phyloP scores from a whole-genome alignment of 2,888 invertebrate genomes.

The Netelia virgata region DNA sequence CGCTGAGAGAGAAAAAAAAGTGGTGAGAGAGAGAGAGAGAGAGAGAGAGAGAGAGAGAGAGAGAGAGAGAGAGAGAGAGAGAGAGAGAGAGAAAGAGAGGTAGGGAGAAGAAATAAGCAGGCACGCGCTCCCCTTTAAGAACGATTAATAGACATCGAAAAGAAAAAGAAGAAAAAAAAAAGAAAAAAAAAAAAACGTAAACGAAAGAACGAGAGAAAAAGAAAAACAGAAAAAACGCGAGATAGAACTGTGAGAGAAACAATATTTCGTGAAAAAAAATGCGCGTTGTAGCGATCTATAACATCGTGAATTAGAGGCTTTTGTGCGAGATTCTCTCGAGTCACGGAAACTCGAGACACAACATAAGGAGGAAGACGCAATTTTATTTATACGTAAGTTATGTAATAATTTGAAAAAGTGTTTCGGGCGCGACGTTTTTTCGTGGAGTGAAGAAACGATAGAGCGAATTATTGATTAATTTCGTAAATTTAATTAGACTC shows the following conservation, averaged over 20 bases:
- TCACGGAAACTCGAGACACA: background rate
- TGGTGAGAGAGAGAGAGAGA: conserved; percentile 23
- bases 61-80: conserved; percentile 19
- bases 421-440: no score
- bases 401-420: conserved; percentile 11
- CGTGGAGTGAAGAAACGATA: conserved; percentile 1
- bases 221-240: conserved; percentile 12
- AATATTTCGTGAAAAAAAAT: conserved; percentile 32
- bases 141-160: conserved; percentile 54
- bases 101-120: conserved; percentile 9
- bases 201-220: conserved; percentile 4
- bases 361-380: conserved; percentile 24
- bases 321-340: background rate
- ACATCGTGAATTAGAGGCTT: conserved; percentile 13
- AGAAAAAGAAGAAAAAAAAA: conserved; percentile 25
- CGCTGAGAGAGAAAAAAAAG: conserved; percentile 28
- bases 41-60: conserved; percentile 6
- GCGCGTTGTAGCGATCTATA: background rate
- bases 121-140: conserved; percentile 32
- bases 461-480: background rate
- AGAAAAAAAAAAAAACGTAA: conserved; percentile 17
- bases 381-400: conserved; percentile 39
- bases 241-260: conserved; percentile 6
- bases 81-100: conserved; percentile 1
- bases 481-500: no score